Conservation (phyloP, 2,888 invertebrate genomes). For the Euproctis similis region DNA sequence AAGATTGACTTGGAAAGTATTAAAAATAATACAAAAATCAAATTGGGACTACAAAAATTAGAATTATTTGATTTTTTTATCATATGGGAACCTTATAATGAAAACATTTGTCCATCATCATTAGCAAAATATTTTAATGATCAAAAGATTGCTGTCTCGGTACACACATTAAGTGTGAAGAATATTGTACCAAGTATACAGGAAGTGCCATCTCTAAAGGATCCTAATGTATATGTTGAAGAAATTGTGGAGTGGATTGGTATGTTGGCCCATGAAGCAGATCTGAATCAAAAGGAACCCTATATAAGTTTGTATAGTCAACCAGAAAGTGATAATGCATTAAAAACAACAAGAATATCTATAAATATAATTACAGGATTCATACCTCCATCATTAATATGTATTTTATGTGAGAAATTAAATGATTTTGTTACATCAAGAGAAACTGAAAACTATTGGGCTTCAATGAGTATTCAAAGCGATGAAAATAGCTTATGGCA, state of each 20-base stretch:
- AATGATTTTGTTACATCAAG: slow-evolving; percentile 37
- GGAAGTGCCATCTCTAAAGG: slow-evolving; percentile 45
- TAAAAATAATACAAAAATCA: slow-evolving; percentile 33
- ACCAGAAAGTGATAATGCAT: slow-evolving; percentile 42
- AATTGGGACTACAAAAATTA: slow-evolving; percentile 35
- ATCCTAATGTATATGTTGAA: slow-evolving; percentile 42
- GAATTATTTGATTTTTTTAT: slow-evolving; percentile 44
- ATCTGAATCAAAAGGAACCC: slow-evolving; percentile 35
- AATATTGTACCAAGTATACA: slow-evolving; percentile 36
- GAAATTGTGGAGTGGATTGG: slow-evolving; percentile 65
- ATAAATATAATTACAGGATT: slow-evolving; percentile 49
- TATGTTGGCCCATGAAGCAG: slow-evolving; percentile 41
- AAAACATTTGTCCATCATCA: slow-evolving; percentile 56
- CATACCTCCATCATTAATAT: slow-evolving; percentile 35
- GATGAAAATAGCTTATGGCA: slow-evolving; percentile 50
- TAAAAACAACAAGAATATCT: slow-evolving; percentile 47
- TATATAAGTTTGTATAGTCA: slow-evolving; percentile 53
- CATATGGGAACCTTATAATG: slow-evolving; percentile 48
- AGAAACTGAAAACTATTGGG: slow-evolving; percentile 48
- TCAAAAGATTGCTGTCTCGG: slow-evolving; percentile 32
- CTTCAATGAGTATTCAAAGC: slow-evolving; percentile 50
- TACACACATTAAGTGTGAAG: slow-evolving; percentile 28
- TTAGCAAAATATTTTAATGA: slow-evolving; percentile 60
- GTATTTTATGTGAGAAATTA: slow-evolving; percentile 33
- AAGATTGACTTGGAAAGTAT: slow-evolving; percentile 45